A percentile compares a stretch with the other conserved stretches of the same genome.
phyloP scores from a whole-genome alignment of 2,888 invertebrate genomes.

The Octodonta nipae region DNA sequence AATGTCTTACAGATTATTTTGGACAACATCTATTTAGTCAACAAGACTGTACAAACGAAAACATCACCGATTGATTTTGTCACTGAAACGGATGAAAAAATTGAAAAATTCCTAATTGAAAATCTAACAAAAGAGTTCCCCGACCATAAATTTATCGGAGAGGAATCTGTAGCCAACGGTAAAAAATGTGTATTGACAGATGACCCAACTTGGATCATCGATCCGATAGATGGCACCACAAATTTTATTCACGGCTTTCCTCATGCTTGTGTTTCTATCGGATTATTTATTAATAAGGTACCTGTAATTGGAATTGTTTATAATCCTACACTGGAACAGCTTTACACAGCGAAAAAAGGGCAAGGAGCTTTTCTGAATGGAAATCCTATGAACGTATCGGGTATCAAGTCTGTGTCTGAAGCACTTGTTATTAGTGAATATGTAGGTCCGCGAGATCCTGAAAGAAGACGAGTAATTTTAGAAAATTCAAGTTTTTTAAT shows the following conservation, averaged over 20 bases:
- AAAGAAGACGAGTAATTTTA: no score
- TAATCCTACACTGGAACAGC: constrained; percentile 55
- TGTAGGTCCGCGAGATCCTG: no score
- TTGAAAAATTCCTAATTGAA: constrained; percentile 70
- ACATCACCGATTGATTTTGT: constrained; percentile 80
- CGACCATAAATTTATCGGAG: no score
- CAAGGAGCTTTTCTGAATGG: constrained; percentile 67
- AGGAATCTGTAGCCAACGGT: constrained; percentile 38
- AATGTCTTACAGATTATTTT: constrained; percentile 19
- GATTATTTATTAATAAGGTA: constrained; percentile 42
- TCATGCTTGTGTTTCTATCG: constrained; percentile 55
- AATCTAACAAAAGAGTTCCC: constrained; percentile 57
- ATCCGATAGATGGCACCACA: constrained; percentile 77
- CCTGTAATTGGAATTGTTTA: constrained; percentile 58
- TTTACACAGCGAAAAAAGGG: constrained; percentile 57
- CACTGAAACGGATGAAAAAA: constrained; percentile 84
- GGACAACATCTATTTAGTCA: constrained; percentile 41
- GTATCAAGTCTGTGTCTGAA: no score
- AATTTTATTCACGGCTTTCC: constrained; percentile 66
- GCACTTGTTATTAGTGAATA: no score
- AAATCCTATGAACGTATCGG: no score
- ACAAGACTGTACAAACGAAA: constrained; percentile 56
- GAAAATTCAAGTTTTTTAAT: no score
- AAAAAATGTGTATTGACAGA: constrained; percentile 52
- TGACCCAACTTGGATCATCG: constrained; percentile 71